Evolutionary conservation across 2,113 vertebrate species (phyloP), one percentile per base, ranked within the genome.

Genomic region (Ochotona curzoniae): DNA sequence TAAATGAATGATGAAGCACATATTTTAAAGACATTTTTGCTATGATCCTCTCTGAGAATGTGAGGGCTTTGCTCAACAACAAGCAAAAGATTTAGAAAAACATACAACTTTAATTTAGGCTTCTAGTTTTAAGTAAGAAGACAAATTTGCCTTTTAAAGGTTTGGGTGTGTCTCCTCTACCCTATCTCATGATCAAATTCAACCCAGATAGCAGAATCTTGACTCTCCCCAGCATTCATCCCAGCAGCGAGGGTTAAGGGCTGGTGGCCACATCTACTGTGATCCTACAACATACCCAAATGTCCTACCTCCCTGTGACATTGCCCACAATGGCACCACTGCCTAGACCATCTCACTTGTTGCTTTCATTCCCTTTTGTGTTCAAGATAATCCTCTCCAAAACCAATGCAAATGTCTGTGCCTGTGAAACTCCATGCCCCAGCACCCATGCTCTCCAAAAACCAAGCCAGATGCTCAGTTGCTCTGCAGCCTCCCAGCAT

Each of bases 51-150:
- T 93, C 76, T 2, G 23, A 89, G 95, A 95, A 97, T 83, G 15
- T 81, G 69, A 89, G 97, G 91, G 75, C 93, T 96, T 94, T 96
- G 60, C 93, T 97, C 94, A 94, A 83, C 85, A 98, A 94, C 93
- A 92, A 96, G 54, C 1, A 91, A 73, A 96, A 92, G 92, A 97
- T 96, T 95, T 94, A 94, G 86, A 95, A 91, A 95, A 88, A 95
- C 97, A 96, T 96, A 96, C 94, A 96, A 90, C 60, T 87, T 47
- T 89, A 83, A 1, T 83, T 97, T 96, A 90, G 90, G 91, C 92
- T 97, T 95, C 96, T 74, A 49, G 94, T 97, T 96, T 96, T 96
- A 97, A 94, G 66, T 96, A 94, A 93, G 95, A 97, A 96, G 93
- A 94, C 80, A 32, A 95, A 97, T 97, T 96, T 92, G 83, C 83